phyloP scores from a whole-genome alignment of 2,797 vertebrate genomes.

The Leuciscus waleckii region DNA sequence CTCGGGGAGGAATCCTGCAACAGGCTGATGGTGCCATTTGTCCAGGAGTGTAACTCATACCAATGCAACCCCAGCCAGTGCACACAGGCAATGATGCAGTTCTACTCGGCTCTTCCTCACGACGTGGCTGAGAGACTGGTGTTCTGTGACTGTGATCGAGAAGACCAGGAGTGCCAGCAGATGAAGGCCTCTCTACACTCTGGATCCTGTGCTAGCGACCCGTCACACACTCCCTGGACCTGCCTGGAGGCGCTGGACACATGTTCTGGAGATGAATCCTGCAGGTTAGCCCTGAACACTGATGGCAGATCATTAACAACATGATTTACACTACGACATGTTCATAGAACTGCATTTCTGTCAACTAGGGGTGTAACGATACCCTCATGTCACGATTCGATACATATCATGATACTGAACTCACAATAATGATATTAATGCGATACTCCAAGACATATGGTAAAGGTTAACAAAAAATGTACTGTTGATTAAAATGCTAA shows the following conservation, averaged over 20 bases:
- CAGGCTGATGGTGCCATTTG: conserved; percentile 79
- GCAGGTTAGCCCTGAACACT: conserved; percentile 73
- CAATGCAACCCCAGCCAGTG: conserved; percentile 79
- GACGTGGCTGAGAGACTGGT: conserved; percentile 84
- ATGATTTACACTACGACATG: neutral
- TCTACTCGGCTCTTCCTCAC: conserved; percentile 83
- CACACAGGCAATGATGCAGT: conserved; percentile 74
- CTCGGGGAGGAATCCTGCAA: conserved; percentile 86
- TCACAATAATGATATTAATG: too few species aligned
- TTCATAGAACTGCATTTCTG: neutral
- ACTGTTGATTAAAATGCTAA: too few species aligned
- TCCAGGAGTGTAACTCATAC: conserved; percentile 79
- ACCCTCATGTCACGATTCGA: too few species aligned
- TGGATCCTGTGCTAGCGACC: conserved; percentile 73
- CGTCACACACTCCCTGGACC: conserved; percentile 63
- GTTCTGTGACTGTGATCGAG: conserved; percentile 84
- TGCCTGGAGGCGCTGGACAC: conserved; percentile 77
- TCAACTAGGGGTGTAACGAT: neutral
- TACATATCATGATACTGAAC: too few species aligned
- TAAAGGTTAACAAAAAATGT: too few species aligned
- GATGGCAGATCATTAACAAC: neutral
- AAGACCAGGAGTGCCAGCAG: conserved; percentile 80
- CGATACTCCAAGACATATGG: too few species aligned
- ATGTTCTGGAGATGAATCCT: conserved; percentile 75
- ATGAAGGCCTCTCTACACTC: conserved; percentile 82